Percentiles rank a stretch among this genome's conserved stretches.
These are phyloP conservation scores for Panagrolaimus sp. DNA, from an alignment of 1,140 invertebrate genomes.

Conservation along the genomic window DNA sequence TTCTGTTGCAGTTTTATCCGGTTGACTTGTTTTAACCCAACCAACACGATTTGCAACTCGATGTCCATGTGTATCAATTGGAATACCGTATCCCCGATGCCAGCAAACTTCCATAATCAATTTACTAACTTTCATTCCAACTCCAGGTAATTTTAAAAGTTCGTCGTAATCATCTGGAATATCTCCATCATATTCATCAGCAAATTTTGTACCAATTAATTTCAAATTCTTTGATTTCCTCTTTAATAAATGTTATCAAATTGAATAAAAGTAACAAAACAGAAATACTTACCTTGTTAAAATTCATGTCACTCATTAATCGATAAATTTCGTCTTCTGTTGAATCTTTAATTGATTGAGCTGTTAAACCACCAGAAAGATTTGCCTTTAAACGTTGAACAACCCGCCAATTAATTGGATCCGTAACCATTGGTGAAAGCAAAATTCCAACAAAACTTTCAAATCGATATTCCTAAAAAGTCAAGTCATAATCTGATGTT, in stretches of 20 bases:
- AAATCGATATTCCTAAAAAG: neutral
- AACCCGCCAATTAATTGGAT: neutral
- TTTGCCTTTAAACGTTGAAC: neutral
- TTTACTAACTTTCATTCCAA: conserved; percentile 2
- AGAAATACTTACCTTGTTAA: neutral
- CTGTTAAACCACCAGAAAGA: neutral
- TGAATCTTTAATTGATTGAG: neutral
- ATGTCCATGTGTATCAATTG: conserved; percentile 17
- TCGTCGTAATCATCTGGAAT: neutral
- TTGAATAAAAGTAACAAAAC: neutral
- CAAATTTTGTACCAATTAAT: neutral
- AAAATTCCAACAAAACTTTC: conserved; percentile 11
- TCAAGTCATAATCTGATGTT: neutral
- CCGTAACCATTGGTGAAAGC: conserved; percentile 1
- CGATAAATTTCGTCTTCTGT: neutral
- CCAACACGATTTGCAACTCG: conserved; percentile 11
- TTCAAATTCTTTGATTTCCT: neutral
- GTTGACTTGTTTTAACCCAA: conserved; percentile 15
- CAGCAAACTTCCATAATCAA: conserved; percentile 11
- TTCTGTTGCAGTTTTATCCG: neutral
- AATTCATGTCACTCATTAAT: neutral
- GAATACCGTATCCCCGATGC: neutral
- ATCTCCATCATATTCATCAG: neutral
- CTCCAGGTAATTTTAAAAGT: neutral
- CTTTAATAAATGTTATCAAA: neutral